A percentile compares a stretch with the other conserved stretches of the same genome.
These are phyloP conservation scores for Zoanthus sociatus DNA, from an alignment of 92 coral and sea anemone species.

Conservation along the genomic window DNA sequence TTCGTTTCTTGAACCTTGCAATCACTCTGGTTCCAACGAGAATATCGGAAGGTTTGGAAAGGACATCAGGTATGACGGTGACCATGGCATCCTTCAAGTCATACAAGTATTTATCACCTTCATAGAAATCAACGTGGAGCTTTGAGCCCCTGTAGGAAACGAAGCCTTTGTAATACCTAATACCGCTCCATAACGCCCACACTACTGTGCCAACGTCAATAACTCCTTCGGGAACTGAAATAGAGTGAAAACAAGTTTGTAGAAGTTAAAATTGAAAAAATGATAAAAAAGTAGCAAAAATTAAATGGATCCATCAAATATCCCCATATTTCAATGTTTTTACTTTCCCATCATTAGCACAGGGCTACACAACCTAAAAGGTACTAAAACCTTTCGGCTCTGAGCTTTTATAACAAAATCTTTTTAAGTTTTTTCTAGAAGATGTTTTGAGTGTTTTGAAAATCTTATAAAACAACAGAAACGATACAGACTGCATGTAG, in stretches of 20 bases:
- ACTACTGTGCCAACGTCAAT: slow-evolving; percentile 85
- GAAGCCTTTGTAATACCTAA: slow-evolving; percentile 81
- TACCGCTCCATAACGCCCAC: slow-evolving; percentile 82
- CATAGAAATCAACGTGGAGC: slow-evolving; percentile 90
- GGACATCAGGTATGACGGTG: slow-evolving; percentile 75
- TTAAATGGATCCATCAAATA: too few species aligned
- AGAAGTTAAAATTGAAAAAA: not conserved
- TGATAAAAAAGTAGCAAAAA: not conserved
- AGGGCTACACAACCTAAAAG: too few species aligned
- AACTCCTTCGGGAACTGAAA: slow-evolving; percentile 77
- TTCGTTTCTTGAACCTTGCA: slow-evolving; percentile 69
- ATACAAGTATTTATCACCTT: slow-evolving; percentile 80
- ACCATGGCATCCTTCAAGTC: slow-evolving; percentile 83
- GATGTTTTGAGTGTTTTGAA: too few species aligned
- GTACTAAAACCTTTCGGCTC: too few species aligned
- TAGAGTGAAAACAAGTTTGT: not conserved
- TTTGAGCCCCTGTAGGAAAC: slow-evolving; percentile 88
- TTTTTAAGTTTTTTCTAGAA: too few species aligned
- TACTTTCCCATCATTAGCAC: too few species aligned
- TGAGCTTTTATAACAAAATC: too few species aligned
- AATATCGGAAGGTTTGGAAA: slow-evolving; percentile 69
- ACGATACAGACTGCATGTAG: too few species aligned
- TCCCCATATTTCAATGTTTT: too few species aligned
- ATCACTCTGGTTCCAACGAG: slow-evolving; percentile 77
- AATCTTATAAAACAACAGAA: too few species aligned